Base-by-base conservation (phyloP, 2,797 vertebrate species). In the Hippocampus kuda region DNA sequence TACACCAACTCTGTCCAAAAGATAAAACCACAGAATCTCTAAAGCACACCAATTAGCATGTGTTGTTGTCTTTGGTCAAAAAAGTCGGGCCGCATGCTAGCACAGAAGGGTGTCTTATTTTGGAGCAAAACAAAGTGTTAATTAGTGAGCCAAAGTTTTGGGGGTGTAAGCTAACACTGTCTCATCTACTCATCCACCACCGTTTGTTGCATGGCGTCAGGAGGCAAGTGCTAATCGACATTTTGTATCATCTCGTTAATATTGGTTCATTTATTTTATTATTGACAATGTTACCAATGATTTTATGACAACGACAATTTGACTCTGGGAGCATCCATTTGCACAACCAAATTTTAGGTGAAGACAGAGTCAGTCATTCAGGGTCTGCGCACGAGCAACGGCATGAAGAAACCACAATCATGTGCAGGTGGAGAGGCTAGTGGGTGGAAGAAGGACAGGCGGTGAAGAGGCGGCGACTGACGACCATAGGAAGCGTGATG, bases 301-400 rank as follows among this genome's bases (percentile, higher is more conserved):
- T 27, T 57, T 27, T 57, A 57, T 15, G 5, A 12, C 15, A 2
- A 6, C 26, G 24, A 27, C 26, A 30, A 2, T 60, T 60, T 60
- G 15, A 30, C 6, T 60, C 16, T 18, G 27, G 6, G 18, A 60
- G 27, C 57, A 59, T 2, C 15, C 56, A 16, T 59, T 59, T 59
- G 56, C 56, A 12, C 34, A 63, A 63, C 30, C 18, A 11, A 2
- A 22, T 65, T 48, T 26, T 8, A 18, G 2, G 66, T 54, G 48
- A 12, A 15, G 7, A 63, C 72, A 77, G n/a, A 79, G 82, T n/a
- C n/a, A 77, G 82, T 88, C 76, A 81, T 87, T 87, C 81, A 79
- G 68, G 53, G 80, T 66, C 73, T 24, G 38, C 60, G 26, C 68
- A 67, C 22, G 49, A 79, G 66, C 69, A 71, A 70, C 68, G 77